phyloP scores from a whole-genome alignment of 2,113 vertebrate genomes.

The Sorex araneus region DNA sequence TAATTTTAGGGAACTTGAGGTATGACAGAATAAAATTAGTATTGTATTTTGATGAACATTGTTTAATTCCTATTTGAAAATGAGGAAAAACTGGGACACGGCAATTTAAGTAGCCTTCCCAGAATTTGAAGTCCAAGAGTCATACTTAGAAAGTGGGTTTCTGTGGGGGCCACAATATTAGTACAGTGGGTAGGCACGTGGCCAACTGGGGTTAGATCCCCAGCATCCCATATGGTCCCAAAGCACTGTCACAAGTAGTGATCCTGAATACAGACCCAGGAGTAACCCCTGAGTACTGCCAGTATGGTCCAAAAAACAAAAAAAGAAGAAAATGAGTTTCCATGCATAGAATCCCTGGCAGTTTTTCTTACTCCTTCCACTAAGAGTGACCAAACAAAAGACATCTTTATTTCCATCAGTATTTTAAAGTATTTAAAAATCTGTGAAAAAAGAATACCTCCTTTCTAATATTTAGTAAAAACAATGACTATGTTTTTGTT shows the following conservation, averaged over 20 bases:
- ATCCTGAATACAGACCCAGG: too few relatives aligned
- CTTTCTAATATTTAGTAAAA: slow-evolving; percentile 28
- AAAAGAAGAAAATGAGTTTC: background rate
- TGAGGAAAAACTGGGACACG: background rate
- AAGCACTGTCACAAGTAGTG: too few relatives aligned
- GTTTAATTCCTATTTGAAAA: background rate
- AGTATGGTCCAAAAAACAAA: too few relatives aligned
- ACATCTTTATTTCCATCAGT: background rate
- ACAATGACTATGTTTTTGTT: background rate
- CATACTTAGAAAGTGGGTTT: background rate
- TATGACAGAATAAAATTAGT: background rate
- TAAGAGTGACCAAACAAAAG: background rate
- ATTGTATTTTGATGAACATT: background rate
- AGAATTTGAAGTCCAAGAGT: slow-evolving; percentile 9
- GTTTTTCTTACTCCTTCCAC: background rate
- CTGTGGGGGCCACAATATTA: too few relatives aligned
- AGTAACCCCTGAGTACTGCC: too few relatives aligned
- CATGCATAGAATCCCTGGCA: background rate
- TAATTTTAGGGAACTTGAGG: background rate
- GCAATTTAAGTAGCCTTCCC: background rate
- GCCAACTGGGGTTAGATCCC: too few relatives aligned
- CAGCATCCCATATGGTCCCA: too few relatives aligned
- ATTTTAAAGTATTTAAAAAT: background rate
- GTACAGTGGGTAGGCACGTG: too few relatives aligned
- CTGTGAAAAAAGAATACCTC: background rate